Evolutionary conservation across 2,888 invertebrate genomes (phyloP).

Genomic region (Agrenia bidenticulata): DNA sequence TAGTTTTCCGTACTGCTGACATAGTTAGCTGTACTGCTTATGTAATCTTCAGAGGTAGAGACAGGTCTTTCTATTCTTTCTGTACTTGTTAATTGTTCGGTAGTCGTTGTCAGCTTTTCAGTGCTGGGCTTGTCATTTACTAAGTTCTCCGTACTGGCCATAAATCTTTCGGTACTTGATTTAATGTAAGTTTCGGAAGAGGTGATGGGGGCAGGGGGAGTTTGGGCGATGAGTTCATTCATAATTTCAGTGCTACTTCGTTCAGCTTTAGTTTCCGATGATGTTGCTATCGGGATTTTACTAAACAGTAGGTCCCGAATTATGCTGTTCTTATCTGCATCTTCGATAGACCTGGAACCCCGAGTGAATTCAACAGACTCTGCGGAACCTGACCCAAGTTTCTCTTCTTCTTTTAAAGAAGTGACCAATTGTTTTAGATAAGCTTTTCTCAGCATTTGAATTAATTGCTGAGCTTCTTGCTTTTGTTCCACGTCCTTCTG

Average conservation of each 20-base stretch:
- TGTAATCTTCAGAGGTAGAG: no score
- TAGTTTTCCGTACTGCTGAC: no score
- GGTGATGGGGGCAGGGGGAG: no score
- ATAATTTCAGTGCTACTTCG: no score
- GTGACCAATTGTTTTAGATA: conserved; percentile 38
- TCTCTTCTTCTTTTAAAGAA: conserved; percentile 32
- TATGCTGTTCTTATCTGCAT: not conserved
- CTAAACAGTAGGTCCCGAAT: conserved; percentile 2
- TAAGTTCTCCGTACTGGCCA: no score
- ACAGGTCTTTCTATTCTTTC: not conserved
- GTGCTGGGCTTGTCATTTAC: no score
- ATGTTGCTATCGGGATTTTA: not conserved
- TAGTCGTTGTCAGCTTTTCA: not conserved
- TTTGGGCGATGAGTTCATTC: no score
- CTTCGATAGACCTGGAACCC: conserved; percentile 14
- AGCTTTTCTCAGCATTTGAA: conserved; percentile 35
- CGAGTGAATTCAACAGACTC: not conserved
- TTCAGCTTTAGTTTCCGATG: no score
- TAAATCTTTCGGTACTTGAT: no score
- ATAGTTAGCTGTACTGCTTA: no score
- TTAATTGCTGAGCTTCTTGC: conserved; percentile 32
- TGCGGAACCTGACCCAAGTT: not conserved
- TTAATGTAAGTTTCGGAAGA: no score
- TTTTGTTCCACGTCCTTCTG: conserved; percentile 31
- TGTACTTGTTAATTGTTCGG: not conserved